Percentiles rank a stretch among this genome's conserved stretches.
Conservation (phyloP, 2,797 vertebrate species). For the Typhlichthys eigenmanni region DNA sequence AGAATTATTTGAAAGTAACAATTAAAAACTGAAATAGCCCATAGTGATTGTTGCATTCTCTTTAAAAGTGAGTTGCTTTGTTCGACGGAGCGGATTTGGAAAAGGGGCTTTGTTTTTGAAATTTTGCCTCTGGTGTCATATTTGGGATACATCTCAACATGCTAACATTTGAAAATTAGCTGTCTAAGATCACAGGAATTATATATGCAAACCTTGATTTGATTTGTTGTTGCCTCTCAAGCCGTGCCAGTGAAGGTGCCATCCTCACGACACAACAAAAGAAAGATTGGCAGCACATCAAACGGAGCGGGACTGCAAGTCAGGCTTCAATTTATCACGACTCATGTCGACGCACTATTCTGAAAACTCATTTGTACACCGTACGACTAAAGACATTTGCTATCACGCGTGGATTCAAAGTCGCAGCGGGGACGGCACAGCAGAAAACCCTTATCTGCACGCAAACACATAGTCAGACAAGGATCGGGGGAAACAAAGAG, state of each 20-base stretch:
- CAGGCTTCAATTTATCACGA: conserved; percentile 58
- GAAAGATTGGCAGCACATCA: conserved; percentile 56
- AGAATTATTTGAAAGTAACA: neutral
- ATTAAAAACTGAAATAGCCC: too few species aligned
- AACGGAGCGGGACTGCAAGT: conserved; percentile 27
- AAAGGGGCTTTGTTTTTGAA: conserved; percentile 7
- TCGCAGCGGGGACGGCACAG: neutral
- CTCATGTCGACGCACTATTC: conserved; percentile 30
- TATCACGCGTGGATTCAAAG: conserved; percentile 41
- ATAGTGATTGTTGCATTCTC: too few species aligned
- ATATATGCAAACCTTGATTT: conserved; percentile 60
- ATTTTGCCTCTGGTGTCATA: conserved; percentile 17
- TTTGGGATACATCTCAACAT: conserved; percentile 39
- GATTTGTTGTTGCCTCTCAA: conserved; percentile 57
- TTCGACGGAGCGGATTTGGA: neutral
- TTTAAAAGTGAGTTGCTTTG: too few species aligned
- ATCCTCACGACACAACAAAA: conserved; percentile 68
- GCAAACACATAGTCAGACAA: conserved; percentile 38
- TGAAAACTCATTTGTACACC: conserved; percentile 60
- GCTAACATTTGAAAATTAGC: neutral
- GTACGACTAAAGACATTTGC: conserved; percentile 29
- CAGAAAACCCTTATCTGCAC: conserved; percentile 42
- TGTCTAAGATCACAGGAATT: conserved; percentile 47
- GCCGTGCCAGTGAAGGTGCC: conserved; percentile 58
- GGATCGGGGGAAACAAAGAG: conserved; percentile 60